Base-by-base conservation (phyloP, 2,113 vertebrate genomes). In the Silurus meridionalis region DNA sequence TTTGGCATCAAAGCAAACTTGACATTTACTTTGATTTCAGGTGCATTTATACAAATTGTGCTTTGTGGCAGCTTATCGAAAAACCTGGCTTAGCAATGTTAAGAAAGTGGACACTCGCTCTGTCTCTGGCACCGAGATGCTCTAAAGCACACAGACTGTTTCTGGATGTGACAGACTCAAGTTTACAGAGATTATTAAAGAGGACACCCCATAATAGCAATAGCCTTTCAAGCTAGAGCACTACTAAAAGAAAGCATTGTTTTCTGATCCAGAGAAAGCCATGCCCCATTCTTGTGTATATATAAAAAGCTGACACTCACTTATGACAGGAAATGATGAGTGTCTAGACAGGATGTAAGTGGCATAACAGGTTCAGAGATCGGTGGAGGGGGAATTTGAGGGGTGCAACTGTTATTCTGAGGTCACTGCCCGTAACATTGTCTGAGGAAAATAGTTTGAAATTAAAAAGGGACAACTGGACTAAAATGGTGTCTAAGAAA, bases 271-370 rank as follows among this genome's bases (percentile, higher is more conserved):
- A 83, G 87, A 77, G 52, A 80, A 46, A 64, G 64, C 23, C 83
- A 63, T 77, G 37, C 78, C 11, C 64, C 25, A n/a, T 80, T 58
- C 37, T 78, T 84, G 57, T 60, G 71, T 67, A 80, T 84, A 84
- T 87, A 78, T 64, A 58, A 66, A 85, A 87, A 61, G 23, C 79
- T 74, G 53, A 53, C n/a, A 48, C 53, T 83, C 80, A 6, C 69
- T 81, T 77, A 64, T 71, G 55, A 69, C 64, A 89, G 87, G 87
- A 91, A 90, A 91, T 90, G 78, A 90, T 86, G 82, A 46, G 28
- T 60, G 89, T 89, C 90, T 90, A 91, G 90, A 91, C 89, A 90
- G 89, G 91, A 91, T 88, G 79, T 85, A 74, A 55, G 77, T 75
- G 83, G 71, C 72, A 87, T 71, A 64, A 66, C 52, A 82, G 81